These are phyloP conservation scores for Bembecia ichneumoniformis DNA, from an alignment of 2,888 invertebrate species.

Conservation along the genomic window DNA sequence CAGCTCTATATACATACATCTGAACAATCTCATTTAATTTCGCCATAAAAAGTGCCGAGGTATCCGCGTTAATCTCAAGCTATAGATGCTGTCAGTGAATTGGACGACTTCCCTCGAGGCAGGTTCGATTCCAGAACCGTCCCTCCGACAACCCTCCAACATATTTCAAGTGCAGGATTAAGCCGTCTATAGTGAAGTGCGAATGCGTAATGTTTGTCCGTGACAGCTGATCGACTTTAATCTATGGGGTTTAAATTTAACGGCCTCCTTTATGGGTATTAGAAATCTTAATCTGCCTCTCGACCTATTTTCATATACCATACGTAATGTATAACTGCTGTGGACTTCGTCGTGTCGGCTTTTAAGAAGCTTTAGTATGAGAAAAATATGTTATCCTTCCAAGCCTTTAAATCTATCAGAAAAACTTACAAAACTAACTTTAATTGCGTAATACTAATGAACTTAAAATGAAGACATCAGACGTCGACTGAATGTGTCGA, in stretches of 20 bases:
- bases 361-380: too few relatives aligned
- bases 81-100: constrained; percentile 44
- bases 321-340: too few relatives aligned
- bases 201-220: constrained; percentile 55
- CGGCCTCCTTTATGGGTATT: constrained; percentile 37
- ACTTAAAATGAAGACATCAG: too few relatives aligned
- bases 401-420: too few relatives aligned
- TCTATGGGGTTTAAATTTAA: constrained; percentile 50
- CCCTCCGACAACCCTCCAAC: constrained; percentile 28
- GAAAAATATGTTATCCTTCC: too few relatives aligned
- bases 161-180: constrained; percentile 70
- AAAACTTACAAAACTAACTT: too few relatives aligned
- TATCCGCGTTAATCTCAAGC: constrained; percentile 41
- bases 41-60: constrained; percentile 23
- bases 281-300: constrained; percentile 40
- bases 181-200: constrained; percentile 54
- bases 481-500: too few relatives aligned
- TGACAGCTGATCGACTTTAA: constrained; percentile 61
- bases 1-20: not conserved
- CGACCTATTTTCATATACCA: constrained; percentile 27
- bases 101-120: constrained; percentile 33
- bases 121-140: constrained; percentile 23
- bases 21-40: constrained; percentile 15
- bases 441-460: too few relatives aligned
- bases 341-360: too few relatives aligned